phyloP scores from a whole-genome alignment of 2,888 invertebrate genomes.

The Watsonalla cultraria region DNA sequence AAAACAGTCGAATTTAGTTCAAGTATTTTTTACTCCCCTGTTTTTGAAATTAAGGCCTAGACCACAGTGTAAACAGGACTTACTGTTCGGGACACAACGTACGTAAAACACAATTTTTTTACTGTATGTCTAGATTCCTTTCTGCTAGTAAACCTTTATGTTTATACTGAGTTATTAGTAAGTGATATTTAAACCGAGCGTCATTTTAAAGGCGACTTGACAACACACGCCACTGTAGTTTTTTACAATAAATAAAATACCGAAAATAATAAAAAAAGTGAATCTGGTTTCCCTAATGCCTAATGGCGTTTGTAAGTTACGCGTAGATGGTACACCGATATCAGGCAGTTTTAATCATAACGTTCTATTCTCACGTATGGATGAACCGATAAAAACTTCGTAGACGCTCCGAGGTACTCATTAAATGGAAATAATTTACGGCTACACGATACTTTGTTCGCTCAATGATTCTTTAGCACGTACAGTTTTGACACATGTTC shows the following conservation, averaged over 20 bases:
- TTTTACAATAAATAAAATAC: neutral
- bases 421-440: constrained; percentile 54
- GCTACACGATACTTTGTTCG: constrained; percentile 27
- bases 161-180: too few species aligned
- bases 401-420: constrained; percentile 50
- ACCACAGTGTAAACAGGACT: too few species aligned
- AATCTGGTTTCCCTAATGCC: constrained; percentile 26
- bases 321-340: constrained; percentile 1
- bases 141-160: too few species aligned
- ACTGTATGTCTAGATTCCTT: too few species aligned
- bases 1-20: too few species aligned
- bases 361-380: constrained; percentile 53
- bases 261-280: constrained; percentile 18
- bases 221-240: too few species aligned
- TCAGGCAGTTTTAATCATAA: constrained; percentile 37
- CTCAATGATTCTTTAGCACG: constrained; percentile 1
- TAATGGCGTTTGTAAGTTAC: constrained; percentile 20
- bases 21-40: too few species aligned
- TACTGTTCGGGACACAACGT: too few species aligned
- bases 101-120: too few species aligned
- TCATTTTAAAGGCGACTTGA: too few species aligned
- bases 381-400: constrained; percentile 64
- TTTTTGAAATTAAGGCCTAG: too few species aligned
- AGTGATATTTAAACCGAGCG: too few species aligned
- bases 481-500: constrained; percentile 2